Evolutionary conservation across 1,140 invertebrate species (phyloP), one percentile per base, ranked within the genome.

Genomic region (Chironomus striatipennis): DNA sequence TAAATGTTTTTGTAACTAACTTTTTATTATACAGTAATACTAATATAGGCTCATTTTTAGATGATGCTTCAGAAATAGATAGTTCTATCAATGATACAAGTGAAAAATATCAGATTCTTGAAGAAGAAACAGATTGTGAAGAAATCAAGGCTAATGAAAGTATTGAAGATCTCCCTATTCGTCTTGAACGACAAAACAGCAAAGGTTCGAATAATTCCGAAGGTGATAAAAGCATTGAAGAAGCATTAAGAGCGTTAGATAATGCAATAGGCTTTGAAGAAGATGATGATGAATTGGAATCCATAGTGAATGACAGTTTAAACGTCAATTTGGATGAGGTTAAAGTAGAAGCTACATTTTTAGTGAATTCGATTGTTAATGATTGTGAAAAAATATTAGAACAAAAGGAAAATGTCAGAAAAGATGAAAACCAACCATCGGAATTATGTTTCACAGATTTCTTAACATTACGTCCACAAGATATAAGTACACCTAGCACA

Each of bases 181-280:
- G 9, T 8, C 20, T 73, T 73, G 15, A 73, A n/a, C 10, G 73
- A 12, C 73, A 43, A 73, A 73, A 42, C 15, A 73, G 42, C 24
- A 42, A 73, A 42, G 12, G 42, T n/a, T 73, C 34, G 0, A 74
- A 47, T 73, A 24, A 43, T 24, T 57, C 67, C 2, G 15, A 2
- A 10, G 74, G 74, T 42, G 21, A 42, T 18, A 73, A 73, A 9
- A 76, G 75, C 18, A 43, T 76, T 18, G 75, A 76, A 74, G 75
- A 76, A 76, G 75, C 75, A 42, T 73, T 76, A 12, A 18, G 73
- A 24, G 75, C 57, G 4, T 73, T 76, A 7, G 75, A 76, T 64
- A 57, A 17, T 73, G 75, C 75, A 7, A 76, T 76, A 21, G 74
- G 42, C 0, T 70, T 42, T 18, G 75, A 70, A 8, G 21, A 70